phyloP scores from a whole-genome alignment of 2,888 invertebrate genomes.

The Habrosyne pyritoides region DNA sequence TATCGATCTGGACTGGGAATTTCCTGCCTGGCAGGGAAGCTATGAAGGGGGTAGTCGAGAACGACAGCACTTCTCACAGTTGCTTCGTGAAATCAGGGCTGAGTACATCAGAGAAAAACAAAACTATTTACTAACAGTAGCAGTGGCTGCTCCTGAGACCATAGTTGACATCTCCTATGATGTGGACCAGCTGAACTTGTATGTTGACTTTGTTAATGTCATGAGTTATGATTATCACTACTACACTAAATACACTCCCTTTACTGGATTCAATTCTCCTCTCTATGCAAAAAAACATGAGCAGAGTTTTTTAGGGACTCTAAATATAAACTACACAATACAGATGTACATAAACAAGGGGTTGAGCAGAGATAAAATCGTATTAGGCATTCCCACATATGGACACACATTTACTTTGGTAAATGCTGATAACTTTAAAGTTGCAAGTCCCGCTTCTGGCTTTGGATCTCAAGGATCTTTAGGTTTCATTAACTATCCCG shows the following conservation, averaged over 20 bases:
- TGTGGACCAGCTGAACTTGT: constrained; percentile 89
- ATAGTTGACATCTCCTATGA: constrained; percentile 91
- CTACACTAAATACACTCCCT: constrained; percentile 89
- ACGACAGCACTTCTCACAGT: constrained; percentile 88
- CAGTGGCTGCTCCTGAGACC: constrained; percentile 90
- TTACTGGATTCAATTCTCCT: constrained; percentile 94
- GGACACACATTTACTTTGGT: constrained; percentile 90
- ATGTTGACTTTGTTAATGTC: constrained; percentile 93
- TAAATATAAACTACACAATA: constrained; percentile 92
- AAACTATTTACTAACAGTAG: constrained; percentile 87
- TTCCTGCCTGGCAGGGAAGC: constrained; percentile 85
- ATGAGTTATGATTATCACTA: constrained; percentile 97
- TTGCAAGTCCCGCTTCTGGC: constrained; percentile 88
- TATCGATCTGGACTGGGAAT: constrained; percentile 94
- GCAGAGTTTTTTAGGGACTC: constrained; percentile 85
- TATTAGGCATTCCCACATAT: constrained; percentile 94
- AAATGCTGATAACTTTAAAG: constrained; percentile 85
- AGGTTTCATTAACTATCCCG: constrained; percentile 89
- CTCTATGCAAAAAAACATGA: constrained; percentile 86
- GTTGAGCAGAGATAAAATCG: constrained; percentile 89
- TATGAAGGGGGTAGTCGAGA: constrained; percentile 64
- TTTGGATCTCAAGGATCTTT: constrained; percentile 86
- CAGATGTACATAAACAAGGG: constrained; percentile 90
- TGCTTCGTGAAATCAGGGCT: constrained; percentile 88
- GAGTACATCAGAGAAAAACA: constrained; percentile 85